These are phyloP conservation scores for Etheostoma perlongum DNA, from an alignment of 2,797 vertebrate genomes.

Conservation along the genomic window DNA sequence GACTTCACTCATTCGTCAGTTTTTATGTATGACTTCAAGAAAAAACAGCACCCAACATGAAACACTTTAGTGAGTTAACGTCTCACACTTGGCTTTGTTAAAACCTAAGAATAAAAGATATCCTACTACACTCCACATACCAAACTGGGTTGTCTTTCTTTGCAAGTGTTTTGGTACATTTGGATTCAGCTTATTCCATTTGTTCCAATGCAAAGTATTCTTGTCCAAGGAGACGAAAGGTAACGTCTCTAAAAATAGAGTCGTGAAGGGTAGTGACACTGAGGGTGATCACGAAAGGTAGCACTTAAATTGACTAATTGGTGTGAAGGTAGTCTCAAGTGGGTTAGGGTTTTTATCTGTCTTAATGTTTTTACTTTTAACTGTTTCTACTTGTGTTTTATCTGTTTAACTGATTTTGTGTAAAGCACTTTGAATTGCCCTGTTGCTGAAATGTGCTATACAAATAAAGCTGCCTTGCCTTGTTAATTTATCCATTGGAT, in stretches of 20 bases:
- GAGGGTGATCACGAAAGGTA: too few relatives aligned
- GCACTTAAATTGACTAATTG: too few relatives aligned
- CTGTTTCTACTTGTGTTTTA: too few relatives aligned
- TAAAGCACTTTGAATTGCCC: too few relatives aligned
- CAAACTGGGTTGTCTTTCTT: conserved; percentile 1
- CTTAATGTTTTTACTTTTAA: too few relatives aligned
- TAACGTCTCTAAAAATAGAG: too few relatives aligned
- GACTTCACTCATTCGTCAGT: background rate
- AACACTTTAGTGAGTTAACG: background rate
- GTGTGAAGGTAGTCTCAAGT: too few relatives aligned
- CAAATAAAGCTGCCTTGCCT: background rate
- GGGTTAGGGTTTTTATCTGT: too few relatives aligned
- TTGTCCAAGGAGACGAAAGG: too few relatives aligned
- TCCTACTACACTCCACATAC: background rate
- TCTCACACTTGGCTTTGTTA: conserved; percentile 6
- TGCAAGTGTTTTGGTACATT: conserved; percentile 1
- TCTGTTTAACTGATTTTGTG: too few relatives aligned
- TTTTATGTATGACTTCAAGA: background rate
- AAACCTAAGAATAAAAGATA: background rate
- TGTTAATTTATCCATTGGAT: background rate
- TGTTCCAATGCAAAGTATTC: background rate
- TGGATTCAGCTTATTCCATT: background rate
- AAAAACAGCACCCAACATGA: conserved; percentile 5
- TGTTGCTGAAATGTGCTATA: too few relatives aligned
- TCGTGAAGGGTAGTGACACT: too few relatives aligned